Evolutionary conservation across 2,888 invertebrate species (phyloP).

Genomic region (Atherix ibis): DNA sequence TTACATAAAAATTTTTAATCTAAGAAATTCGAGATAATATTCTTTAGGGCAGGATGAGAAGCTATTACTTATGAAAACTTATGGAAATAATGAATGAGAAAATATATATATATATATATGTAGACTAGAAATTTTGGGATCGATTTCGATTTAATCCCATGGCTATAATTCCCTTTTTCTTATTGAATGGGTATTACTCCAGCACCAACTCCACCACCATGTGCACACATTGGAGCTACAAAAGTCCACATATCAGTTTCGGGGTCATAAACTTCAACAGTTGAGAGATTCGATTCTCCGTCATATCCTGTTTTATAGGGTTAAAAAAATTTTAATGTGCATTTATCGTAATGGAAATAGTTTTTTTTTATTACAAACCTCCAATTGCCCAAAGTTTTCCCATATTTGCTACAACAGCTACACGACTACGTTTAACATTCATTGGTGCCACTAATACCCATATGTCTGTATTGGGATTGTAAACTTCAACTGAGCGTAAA

Average conservation of each 20-base stretch:
- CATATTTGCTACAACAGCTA: slow-evolving; percentile 68
- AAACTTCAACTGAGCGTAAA: slow-evolving; percentile 66
- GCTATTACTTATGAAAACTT: too few species aligned
- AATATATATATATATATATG: too few species aligned
- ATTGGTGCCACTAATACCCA: slow-evolving; percentile 67
- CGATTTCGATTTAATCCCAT: too few species aligned
- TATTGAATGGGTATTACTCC: slow-evolving; percentile 53
- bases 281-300: slow-evolving; percentile 62
- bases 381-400: slow-evolving; percentile 72
- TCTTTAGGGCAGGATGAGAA: too few species aligned
- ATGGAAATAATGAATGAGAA: too few species aligned
- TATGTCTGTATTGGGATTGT: slow-evolving; percentile 54
- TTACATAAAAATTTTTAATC: too few species aligned
- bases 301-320: slow-evolving; percentile 40
- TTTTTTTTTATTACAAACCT: slow-evolving; percentile 28
- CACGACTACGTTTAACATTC: slow-evolving; percentile 67
- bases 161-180: too few species aligned
- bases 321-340: slow-evolving; percentile 3
- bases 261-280: slow-evolving; percentile 75
- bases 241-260: slow-evolving; percentile 54
- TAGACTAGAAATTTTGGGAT: too few species aligned
- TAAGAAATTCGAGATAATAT: too few species aligned
- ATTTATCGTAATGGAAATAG: too few species aligned
- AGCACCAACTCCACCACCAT: slow-evolving; percentile 81
- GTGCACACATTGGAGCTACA: slow-evolving; percentile 64